Percentiles rank a stretch among this genome's conserved stretches.
Conservation (phyloP, 2,113 vertebrate species). For the Nyctereutes procyonoides region DNA sequence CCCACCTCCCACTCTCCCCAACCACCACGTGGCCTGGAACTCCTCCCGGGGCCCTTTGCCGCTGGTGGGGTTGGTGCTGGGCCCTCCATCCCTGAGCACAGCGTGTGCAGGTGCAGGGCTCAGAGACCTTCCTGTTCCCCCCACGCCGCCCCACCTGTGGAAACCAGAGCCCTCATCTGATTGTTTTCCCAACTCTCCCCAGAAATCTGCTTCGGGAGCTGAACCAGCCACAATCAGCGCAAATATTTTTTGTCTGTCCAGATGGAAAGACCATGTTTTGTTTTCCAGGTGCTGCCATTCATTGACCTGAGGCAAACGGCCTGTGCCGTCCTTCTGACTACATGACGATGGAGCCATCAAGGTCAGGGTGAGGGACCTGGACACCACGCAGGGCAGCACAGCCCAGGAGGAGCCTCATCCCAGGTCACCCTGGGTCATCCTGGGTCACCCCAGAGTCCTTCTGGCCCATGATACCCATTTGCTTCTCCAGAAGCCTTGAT, state of each 20-base stretch:
- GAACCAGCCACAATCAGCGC: background rate
- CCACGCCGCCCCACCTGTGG: rapidly evolving
- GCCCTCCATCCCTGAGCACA: background rate
- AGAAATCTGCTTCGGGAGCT: background rate
- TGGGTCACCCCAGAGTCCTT: no score
- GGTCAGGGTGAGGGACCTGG: rapidly evolving
- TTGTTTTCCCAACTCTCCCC: background rate
- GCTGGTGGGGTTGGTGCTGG: background rate
- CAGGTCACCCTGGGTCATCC: no score
- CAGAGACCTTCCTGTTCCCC: rapidly evolving
- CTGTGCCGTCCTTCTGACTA: rapidly evolving
- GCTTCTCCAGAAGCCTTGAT: background rate
- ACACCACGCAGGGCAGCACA: rapidly evolving
- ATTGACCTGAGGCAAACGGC: rapidly evolving
- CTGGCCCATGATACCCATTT: rapidly evolving
- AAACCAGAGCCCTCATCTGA: no score
- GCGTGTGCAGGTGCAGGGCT: no score
- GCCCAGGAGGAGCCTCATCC: background rate
- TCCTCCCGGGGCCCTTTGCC: background rate
- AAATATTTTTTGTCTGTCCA: background rate
- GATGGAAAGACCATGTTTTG: rapidly evolving
- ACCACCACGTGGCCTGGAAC: rapidly evolving
- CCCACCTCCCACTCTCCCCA: background rate
- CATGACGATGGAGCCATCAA: rapidly evolving
- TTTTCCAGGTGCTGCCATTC: no score